phyloP scores from a whole-genome alignment of 2,888 invertebrate species.

The Pyrrhosoma nymphula region DNA sequence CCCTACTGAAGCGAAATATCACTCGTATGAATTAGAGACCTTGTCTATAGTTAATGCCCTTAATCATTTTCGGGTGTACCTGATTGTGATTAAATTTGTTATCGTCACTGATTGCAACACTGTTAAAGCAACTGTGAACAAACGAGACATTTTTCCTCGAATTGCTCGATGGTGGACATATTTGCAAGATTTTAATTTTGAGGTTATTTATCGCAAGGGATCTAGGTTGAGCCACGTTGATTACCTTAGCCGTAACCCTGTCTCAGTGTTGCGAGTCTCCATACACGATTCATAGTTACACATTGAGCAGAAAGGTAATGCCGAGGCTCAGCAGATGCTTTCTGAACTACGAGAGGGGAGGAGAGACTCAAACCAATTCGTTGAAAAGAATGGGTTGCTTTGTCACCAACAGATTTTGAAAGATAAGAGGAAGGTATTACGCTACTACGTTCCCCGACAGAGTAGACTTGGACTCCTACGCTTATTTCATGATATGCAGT shows the following conservation, averaged over 20 bases:
- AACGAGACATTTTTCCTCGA: constrained; percentile 73
- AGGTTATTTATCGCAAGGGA: constrained; percentile 71
- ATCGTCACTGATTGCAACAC: constrained; percentile 74
- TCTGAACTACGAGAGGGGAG: too few species aligned
- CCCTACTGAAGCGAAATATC: constrained; percentile 73
- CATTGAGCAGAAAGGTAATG: too few species aligned
- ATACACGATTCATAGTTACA: too few species aligned
- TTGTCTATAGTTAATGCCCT: constrained; percentile 73
- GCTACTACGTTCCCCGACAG: too few species aligned
- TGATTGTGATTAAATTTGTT: constrained; percentile 72
- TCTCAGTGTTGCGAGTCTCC: not conserved
- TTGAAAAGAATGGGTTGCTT: too few species aligned
- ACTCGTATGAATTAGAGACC: constrained; percentile 73
- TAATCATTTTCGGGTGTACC: constrained; percentile 74
- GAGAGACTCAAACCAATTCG: too few species aligned
- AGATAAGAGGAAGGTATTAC: too few species aligned
- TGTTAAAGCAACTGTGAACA: constrained; percentile 73
- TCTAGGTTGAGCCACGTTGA: constrained; percentile 39
- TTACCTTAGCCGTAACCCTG: constrained; percentile 47
- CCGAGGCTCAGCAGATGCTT: too few species aligned
- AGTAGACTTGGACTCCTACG: too few species aligned
- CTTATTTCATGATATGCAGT: too few species aligned
- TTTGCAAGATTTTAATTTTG: constrained; percentile 73
- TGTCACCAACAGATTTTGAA: too few species aligned
- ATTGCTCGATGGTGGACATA: constrained; percentile 74